phyloP scores from a whole-genome alignment of 2,113 vertebrate species.

The Oenanthe oenanthe region DNA sequence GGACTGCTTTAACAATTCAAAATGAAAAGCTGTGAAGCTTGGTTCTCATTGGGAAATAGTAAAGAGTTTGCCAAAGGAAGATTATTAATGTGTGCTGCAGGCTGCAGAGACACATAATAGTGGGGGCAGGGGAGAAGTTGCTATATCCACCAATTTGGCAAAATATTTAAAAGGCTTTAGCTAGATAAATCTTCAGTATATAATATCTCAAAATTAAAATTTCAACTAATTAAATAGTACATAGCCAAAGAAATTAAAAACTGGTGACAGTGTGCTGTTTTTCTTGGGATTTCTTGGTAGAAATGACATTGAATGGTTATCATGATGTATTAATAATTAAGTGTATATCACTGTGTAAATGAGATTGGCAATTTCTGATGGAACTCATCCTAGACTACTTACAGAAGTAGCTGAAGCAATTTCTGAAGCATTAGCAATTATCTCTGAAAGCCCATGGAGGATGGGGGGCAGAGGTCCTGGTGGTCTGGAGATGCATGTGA shows the following conservation, averaged over 20 bases:
- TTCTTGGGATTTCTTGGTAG: not conserved
- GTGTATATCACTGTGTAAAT: not conserved
- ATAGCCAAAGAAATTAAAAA: not conserved
- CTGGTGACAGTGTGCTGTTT: not conserved
- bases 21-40: not conserved
- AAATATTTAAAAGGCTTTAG: not conserved
- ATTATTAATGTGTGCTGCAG: not conserved
- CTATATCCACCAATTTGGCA: not conserved
- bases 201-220: not conserved
- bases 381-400: not conserved
- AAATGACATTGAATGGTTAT: not conserved
- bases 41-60: not conserved
- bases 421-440: not conserved
- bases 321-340: not conserved
- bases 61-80: not conserved
- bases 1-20: not conserved
- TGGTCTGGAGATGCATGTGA: not conserved
- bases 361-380: not conserved
- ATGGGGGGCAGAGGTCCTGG: not conserved
- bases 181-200: not conserved
- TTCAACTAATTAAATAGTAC: not conserved
- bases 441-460: not conserved
- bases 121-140: rapidly evolving
- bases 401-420: not conserved
- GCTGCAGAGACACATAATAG: not conserved